Evolutionary conservation across 1,140 invertebrate genomes (phyloP).

Genomic region (Ctenoplectra terminalis): DNA sequence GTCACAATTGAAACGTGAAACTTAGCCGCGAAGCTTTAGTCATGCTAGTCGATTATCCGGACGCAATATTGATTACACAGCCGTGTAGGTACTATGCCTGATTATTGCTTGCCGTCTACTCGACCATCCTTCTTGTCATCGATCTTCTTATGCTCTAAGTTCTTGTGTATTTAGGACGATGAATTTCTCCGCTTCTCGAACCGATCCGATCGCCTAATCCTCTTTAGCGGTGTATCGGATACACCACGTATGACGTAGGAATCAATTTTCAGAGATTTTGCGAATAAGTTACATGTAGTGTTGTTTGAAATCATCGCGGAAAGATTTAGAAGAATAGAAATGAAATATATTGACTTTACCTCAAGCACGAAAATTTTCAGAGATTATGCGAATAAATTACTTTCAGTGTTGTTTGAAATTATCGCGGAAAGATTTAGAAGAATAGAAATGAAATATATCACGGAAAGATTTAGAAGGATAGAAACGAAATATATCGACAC

Average conservation of each 20-base stretch:
- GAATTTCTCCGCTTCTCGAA: background rate
- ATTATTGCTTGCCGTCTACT: slow-evolving; percentile 14
- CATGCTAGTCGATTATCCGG: slow-evolving; percentile 70
- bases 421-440: too few species aligned
- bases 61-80: slow-evolving; percentile 69
- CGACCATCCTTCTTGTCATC: slow-evolving; percentile 26
- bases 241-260: too few species aligned
- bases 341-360: too few species aligned
- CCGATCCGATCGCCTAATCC: background rate
- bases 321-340: too few species aligned
- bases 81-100: slow-evolving; percentile 43
- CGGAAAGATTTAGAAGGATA: too few species aligned
- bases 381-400: background rate
- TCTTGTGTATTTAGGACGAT: slow-evolving; percentile 10
- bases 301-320: background rate
- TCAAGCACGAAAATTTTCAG: too few species aligned
- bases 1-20: slow-evolving; percentile 72
- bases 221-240: background rate
- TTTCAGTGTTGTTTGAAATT: background rate
- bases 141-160: too few species aligned
- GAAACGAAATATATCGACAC: too few species aligned
- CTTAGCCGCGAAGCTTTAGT: slow-evolving; percentile 75
- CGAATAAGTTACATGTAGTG: background rate
- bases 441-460: too few species aligned
- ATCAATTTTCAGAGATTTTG: background rate